Conservation (phyloP, 2,888 invertebrate genomes). For the Geophilus truncorum region DNA sequence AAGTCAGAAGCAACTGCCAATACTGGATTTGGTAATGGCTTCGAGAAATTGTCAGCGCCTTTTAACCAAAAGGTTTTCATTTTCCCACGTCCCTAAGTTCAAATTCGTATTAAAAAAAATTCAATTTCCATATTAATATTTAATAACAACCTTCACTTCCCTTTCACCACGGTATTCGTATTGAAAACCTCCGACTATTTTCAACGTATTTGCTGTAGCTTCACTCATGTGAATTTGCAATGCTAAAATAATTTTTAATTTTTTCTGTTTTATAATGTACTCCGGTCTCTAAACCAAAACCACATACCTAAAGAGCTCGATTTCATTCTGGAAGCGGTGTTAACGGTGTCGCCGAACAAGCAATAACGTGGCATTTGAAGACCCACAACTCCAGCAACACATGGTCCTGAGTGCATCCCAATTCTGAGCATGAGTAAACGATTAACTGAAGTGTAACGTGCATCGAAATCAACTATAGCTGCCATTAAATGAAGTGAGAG, state of each 20-base stretch:
- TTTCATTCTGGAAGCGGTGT: slow-evolving; percentile 32
- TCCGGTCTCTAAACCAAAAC: not conserved
- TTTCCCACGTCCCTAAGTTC: slow-evolving; percentile 8
- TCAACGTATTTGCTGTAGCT: not conserved
- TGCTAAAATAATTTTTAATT: not conserved
- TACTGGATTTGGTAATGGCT: not conserved
- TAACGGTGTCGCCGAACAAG: slow-evolving; percentile 39
- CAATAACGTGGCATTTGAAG: slow-evolving; percentile 39
- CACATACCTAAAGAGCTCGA: not conserved
- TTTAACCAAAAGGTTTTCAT: slow-evolving; percentile 31
- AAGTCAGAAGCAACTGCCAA: slow-evolving; percentile 1
- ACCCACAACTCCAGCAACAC: slow-evolving; percentile 39
- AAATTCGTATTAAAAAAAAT: not conserved
- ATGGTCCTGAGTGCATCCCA: slow-evolving; percentile 34
- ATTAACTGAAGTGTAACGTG: not conserved
- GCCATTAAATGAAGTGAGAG: slow-evolving; percentile 30
- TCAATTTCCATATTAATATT: not conserved
- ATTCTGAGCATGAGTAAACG: slow-evolving; percentile 31
- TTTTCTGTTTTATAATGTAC: no score
- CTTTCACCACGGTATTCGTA: slow-evolving; percentile 8
- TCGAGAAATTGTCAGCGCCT: not conserved
- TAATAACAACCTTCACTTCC: slow-evolving; percentile 1
- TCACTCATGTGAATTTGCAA: slow-evolving; percentile 33
- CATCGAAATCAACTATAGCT: slow-evolving; percentile 25
- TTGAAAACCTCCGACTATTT: slow-evolving; percentile 25